Conservation (phyloP, 2,113 vertebrate genomes). For the Coreoperca whiteheadi region DNA sequence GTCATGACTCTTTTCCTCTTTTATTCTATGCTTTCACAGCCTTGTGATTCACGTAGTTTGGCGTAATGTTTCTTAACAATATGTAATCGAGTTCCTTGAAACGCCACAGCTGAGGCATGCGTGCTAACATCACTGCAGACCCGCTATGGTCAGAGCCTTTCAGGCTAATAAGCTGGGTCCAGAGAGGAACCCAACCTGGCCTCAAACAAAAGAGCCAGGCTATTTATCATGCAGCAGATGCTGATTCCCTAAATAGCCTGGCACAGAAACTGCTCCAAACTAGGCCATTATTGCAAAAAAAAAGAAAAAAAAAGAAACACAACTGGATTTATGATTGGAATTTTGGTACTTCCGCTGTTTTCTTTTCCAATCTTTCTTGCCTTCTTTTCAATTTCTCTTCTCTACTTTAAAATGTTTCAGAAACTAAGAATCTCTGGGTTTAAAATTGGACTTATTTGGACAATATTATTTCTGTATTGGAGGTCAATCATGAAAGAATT, state of each 20-base stretch:
- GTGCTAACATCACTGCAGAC: constrained; percentile 31
- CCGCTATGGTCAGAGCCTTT: constrained; percentile 54
- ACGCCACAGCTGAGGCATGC: constrained; percentile 2
- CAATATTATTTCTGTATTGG: constrained; percentile 58
- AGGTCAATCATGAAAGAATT: constrained; percentile 79
- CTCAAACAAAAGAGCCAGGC: constrained; percentile 82
- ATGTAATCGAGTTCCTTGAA: constrained; percentile 10
- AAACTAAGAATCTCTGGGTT: constrained; percentile 26
- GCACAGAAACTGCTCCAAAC: constrained; percentile 85
- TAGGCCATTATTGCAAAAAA: constrained; percentile 83
- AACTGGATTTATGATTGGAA: constrained; percentile 74
- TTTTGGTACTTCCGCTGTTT: constrained; percentile 41
- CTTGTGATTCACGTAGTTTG: not conserved
- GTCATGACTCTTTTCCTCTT: not conserved
- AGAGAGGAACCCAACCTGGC: constrained; percentile 81
- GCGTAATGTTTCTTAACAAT: not conserved
- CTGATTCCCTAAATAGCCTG: constrained; percentile 86
- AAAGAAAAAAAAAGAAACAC: constrained; percentile 55
- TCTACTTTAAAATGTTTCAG: constrained; percentile 12
- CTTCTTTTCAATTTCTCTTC: constrained; percentile 9
- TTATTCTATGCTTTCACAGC: constrained; percentile 19
- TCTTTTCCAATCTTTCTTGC: constrained; percentile 32
- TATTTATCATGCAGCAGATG: constrained; percentile 86
- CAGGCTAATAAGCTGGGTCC: constrained; percentile 70
- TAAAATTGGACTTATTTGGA: constrained; percentile 59